These are phyloP conservation scores for Psilopsiagon aymara DNA, from an alignment of 2,113 vertebrate species.

Conservation along the genomic window DNA sequence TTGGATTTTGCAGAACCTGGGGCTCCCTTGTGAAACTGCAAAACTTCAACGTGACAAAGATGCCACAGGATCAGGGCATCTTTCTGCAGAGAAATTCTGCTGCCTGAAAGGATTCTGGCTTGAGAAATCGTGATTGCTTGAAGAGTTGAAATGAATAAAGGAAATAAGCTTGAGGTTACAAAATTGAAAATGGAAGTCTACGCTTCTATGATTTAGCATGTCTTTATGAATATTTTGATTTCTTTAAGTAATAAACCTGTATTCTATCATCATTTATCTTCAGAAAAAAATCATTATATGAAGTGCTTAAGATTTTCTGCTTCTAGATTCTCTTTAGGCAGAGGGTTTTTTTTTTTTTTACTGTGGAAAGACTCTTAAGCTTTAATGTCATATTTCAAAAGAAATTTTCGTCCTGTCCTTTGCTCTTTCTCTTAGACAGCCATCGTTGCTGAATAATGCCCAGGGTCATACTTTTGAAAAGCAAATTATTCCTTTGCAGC, in stretches of 20 bases:
- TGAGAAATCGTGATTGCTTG: background rate
- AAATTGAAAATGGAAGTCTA: background rate
- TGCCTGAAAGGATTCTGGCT: constrained; percentile 26
- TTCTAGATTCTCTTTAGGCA: background rate
- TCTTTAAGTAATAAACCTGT: background rate
- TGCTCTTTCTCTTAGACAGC: constrained; percentile 1
- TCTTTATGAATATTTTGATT: background rate
- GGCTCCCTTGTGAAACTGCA: constrained; percentile 3
- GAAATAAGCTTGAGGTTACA: background rate
- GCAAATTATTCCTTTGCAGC: background rate
- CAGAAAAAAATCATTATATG: background rate
- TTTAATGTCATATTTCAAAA: constrained; percentile 9
- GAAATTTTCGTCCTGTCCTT: background rate
- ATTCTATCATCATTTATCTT: background rate
- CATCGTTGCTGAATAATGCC: constrained; percentile 57
- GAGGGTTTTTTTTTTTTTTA: background rate
- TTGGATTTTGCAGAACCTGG: constrained; percentile 25
- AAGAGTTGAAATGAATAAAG: constrained; percentile 1
- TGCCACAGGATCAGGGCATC: constrained; percentile 33
- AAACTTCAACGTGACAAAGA: constrained; percentile 50
- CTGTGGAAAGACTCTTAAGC: background rate
- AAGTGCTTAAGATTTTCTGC: background rate
- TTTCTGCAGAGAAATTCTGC: constrained; percentile 41
- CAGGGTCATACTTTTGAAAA: constrained; percentile 31
- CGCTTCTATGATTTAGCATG: background rate